Evolutionary conservation across 2,113 vertebrate species (phyloP), one percentile per base, ranked within the genome.

Genomic region (Odobenus rosmarus): DNA sequence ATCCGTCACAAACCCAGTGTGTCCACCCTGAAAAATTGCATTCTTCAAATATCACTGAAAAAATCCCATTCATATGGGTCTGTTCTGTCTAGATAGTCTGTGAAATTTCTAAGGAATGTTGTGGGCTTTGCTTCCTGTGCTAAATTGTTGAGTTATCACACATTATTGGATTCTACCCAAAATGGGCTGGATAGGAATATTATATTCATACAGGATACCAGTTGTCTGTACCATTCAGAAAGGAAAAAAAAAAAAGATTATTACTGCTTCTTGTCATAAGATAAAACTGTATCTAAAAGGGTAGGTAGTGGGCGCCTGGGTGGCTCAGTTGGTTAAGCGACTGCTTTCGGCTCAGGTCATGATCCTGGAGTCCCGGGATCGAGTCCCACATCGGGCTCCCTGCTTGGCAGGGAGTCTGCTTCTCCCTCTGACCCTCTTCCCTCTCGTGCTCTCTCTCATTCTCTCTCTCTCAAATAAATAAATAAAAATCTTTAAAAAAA

Each of bases 31-130:
- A 97, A 96, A 88, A 97, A 79, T n/a, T 69, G 31, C 94, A 80
- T 97, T 96, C 97, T 97, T 96, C 85, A 96, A 71, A 83, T 91
- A 93, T 88, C 72, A 88, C 90, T 80, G 94, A 61, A 85, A 88
- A 87, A 83, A 62, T 82, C 42, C n/a, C 79, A 74, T 79, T 96
- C 96, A 87, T n/a, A 57, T 49, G 46, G 84, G 23, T 95, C 97
- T 97, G 84, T 94, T 97, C 86, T 88, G 36, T 96, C 71, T 69
- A 97, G 95, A 97, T 96, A 96, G 94, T 96, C 90, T 95, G 87
- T 97, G 90, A 96, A 96, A 94, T 97, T 93, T 96, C 96, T 94
- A 71, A 96, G 84, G 96, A 97, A 97, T 98, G 95, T 88, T 90
- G 69, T 95, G 81, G 59, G 61, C 83, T 85, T 87, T 90, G 92